Base-by-base conservation (phyloP, 2,797 vertebrate species). In the Falco concolor region DNA sequence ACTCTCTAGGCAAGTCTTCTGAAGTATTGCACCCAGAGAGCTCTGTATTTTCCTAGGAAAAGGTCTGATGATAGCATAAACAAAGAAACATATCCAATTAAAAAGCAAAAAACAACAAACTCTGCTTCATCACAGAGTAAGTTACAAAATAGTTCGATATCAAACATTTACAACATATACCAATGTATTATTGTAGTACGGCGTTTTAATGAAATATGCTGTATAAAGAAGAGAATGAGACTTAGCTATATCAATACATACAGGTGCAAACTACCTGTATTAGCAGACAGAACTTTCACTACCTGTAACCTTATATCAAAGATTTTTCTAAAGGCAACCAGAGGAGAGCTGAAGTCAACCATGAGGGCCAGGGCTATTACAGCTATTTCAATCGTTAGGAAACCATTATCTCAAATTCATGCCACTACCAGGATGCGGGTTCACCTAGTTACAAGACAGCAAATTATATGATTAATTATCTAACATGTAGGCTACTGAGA, bases 381-480 rank as follows among this genome's bases (percentile, higher is more conserved):
- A 69, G 42, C 42, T 54, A 45, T 8, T 87, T 63, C 13, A 4
- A 36, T 87, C 73, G 47, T 84, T 57, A 86, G 80, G 69, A 90
- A 96, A 88, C 77, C 38, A 56, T 84, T 76, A 90, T 25, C 86
- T 73, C 83, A 61, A 79, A 90, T 67, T 69, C 83, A 79, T 34
- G 83, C 90, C 90, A 90, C 93, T 93, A 75, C 69, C 79, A 84
- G 79, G 74, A 96, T 76, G 63, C 47, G 76, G 67, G 70, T 76
- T 89, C 70, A 65, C 59, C 77, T 25, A 91, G 84, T 52, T 89
- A 82, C 63, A 82, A 25, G 88, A 79, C 90, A 89, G 67, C 63
- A 88, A 93, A 92, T 92, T 47, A 76, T 16, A 65, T 40, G 79
- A 97, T 94, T 94, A 96, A 95, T 95, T 95, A 93, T 85, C 85